These are phyloP conservation scores for Bryconaethiops microstoma DNA, from an alignment of 2,797 vertebrate species.

Conservation along the genomic window DNA sequence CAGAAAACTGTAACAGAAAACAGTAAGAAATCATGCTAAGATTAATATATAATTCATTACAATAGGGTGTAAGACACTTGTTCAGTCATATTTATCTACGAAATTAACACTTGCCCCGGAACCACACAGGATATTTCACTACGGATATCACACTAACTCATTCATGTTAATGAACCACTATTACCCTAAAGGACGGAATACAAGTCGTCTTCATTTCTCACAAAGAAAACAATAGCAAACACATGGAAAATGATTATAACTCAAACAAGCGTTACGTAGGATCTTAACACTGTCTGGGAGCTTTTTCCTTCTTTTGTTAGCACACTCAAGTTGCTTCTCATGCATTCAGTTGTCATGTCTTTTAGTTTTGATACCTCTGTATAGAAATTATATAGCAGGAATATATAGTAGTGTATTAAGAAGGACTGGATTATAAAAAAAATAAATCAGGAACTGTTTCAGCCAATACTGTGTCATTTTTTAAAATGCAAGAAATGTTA, in stretches of 20 bases:
- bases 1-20: too few species aligned
- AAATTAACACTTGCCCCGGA: not conserved
- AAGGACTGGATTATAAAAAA: not conserved
- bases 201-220: not conserved
- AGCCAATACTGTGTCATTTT: not conserved
- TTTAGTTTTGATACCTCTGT: not conserved
- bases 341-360: not conserved
- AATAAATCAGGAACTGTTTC: not conserved
- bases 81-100: not conserved
- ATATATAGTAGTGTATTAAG: not conserved
- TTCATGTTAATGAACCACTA: constrained; percentile 12
- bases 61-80: not conserved
- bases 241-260: constrained; percentile 4
- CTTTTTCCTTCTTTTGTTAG: not conserved
- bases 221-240: constrained; percentile 1
- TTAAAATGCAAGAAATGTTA: not conserved
- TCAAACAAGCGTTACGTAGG: not conserved
- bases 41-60: not conserved
- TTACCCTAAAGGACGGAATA: not conserved
- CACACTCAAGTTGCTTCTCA: not conserved
- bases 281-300: not conserved
- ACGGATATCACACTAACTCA: not conserved
- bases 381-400: not conserved
- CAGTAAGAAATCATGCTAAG: not conserved
- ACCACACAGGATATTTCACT: not conserved